phyloP scores from a whole-genome alignment of 1,140 invertebrate species.

The Whitmania pigra region DNA sequence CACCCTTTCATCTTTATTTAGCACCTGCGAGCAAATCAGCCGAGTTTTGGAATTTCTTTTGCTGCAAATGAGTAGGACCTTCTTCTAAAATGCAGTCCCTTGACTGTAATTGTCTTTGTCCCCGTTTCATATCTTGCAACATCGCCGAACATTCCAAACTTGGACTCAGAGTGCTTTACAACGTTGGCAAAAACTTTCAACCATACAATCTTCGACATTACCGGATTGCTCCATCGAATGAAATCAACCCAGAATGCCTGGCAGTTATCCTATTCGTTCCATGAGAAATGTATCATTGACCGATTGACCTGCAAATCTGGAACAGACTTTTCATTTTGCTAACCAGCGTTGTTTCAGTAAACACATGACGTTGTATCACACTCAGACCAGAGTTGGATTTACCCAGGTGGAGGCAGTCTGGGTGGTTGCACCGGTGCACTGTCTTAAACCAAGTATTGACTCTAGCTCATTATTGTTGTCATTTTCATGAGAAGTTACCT shows the following conservation, averaged over 20 bases:
- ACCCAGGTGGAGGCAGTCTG: no score
- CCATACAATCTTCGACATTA: no score
- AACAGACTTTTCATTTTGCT: neutral
- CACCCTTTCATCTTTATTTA: constrained; percentile 57
- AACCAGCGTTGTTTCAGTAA: constrained; percentile 31
- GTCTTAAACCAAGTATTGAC: no score
- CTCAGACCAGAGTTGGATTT: no score
- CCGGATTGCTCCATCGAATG: neutral
- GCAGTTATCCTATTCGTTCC: no score
- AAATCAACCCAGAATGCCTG: no score
- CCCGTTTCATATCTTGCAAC: constrained; percentile 61
- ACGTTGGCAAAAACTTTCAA: neutral
- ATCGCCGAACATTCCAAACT: constrained; percentile 44
- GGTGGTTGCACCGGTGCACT: no score
- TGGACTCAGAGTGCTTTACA: constrained; percentile 32
- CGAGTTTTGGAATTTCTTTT: neutral
- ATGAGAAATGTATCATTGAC: no score
- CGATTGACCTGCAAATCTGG: no score
- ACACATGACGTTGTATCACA: no score
- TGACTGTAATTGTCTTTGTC: constrained; percentile 85
- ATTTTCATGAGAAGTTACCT: no score
- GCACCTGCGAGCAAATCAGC: constrained; percentile 43
- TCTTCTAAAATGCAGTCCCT: constrained; percentile 63
- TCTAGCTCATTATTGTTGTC: no score
- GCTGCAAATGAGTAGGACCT: constrained; percentile 34